Evolutionary conservation across 2,113 vertebrate species (phyloP).

Genomic region (Phalacrocorax aristotelis): DNA sequence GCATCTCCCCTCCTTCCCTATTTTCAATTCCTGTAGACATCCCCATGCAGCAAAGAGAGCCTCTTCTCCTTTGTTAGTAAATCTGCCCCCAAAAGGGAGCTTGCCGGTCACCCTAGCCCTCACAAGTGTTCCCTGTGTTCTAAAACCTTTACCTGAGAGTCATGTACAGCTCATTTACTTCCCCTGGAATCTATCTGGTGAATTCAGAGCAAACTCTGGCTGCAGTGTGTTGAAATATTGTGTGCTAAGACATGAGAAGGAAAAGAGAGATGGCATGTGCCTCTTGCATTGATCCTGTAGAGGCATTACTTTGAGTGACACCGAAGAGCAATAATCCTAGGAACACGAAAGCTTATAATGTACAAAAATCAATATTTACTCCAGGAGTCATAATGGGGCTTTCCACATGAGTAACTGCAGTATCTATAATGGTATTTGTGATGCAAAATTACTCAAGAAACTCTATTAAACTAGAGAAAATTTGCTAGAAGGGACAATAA

Average conservation of each 20-base stretch:
- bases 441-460: background rate
- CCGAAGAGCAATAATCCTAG: background rate
- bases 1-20: background rate
- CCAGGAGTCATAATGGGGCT: background rate
- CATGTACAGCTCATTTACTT: background rate
- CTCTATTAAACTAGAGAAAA: background rate
- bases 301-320: background rate
- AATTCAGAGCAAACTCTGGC: background rate
- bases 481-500: background rate
- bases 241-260: background rate
- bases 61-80: background rate
- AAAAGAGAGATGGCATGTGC: background rate
- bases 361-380: background rate
- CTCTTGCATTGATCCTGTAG: background rate
- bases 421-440: background rate
- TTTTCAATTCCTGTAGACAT: background rate
- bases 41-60: background rate
- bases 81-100: background rate
- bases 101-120: background rate
- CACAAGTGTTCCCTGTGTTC: background rate
- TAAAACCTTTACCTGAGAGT: background rate
- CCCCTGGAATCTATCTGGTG: background rate
- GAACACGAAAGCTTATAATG: background rate
- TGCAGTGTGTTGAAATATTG: background rate
- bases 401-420: background rate